These are phyloP conservation scores for Melanophora roralis DNA, from an alignment of 2,888 invertebrate species.

Conservation along the genomic window DNA sequence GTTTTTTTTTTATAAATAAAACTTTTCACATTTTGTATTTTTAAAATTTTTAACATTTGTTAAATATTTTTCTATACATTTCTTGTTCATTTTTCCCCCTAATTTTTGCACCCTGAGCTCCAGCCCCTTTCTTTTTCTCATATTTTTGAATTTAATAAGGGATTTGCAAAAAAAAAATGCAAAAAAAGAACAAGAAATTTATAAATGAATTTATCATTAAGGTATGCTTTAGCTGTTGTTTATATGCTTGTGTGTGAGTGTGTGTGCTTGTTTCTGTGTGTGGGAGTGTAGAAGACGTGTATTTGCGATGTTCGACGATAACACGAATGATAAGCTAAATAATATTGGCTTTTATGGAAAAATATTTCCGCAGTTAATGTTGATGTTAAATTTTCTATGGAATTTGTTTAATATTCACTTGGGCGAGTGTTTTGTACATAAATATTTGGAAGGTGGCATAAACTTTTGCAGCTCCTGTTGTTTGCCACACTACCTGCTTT, in stretches of 20 bases:
- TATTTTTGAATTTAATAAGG: slow-evolving; percentile 18
- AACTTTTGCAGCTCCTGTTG: slow-evolving; percentile 30
- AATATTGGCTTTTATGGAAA: slow-evolving; percentile 51
- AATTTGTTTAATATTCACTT: slow-evolving; percentile 9
- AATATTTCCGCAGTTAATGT: slow-evolving; percentile 45
- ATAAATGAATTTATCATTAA: too few species aligned
- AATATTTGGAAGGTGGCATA: slow-evolving; percentile 37
- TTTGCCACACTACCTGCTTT: too few species aligned
- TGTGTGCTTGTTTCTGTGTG: background rate
- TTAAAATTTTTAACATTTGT: slow-evolving; percentile 3
- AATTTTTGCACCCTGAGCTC: background rate
- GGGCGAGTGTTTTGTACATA: slow-evolving; percentile 23
- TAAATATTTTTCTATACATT: slow-evolving; percentile 3
- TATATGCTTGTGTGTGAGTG: background rate
- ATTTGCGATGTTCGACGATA: background rate
- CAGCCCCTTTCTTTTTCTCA: background rate
- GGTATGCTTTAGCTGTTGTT: too few species aligned
- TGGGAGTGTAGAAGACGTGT: background rate
- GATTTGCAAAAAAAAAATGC: slow-evolving; percentile 12
- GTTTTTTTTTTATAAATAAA: slow-evolving; percentile 20
- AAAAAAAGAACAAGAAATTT: background rate
- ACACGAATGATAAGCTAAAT: slow-evolving; percentile 33
- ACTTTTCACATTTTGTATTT: slow-evolving; percentile 11
- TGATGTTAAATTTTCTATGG: slow-evolving; percentile 17
- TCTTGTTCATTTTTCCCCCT: background rate